Conservation (phyloP, 1,140 invertebrate species). For the Conus ventricosus region DNA sequence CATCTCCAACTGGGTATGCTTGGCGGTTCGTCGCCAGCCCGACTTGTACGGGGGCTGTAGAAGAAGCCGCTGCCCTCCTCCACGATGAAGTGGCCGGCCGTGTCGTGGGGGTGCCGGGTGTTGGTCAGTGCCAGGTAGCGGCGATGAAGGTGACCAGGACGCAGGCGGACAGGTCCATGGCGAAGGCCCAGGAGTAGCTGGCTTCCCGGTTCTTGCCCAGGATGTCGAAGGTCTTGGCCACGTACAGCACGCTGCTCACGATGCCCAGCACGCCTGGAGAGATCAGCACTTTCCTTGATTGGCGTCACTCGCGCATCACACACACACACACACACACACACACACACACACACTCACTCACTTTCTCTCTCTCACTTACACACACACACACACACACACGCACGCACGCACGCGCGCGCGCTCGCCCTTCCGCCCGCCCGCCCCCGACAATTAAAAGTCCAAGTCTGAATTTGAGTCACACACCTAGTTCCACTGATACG, state of each 20-base stretch:
- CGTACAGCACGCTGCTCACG: constrained; percentile 13
- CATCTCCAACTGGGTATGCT: not conserved
- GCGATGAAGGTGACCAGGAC: constrained; percentile 10
- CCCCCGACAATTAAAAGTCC: too few species aligned
- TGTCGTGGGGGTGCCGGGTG: not conserved
- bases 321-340: too few species aligned
- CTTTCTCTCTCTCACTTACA: too few species aligned
- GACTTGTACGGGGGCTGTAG: not conserved
- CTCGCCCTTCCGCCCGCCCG: too few species aligned
- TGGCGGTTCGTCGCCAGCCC: not conserved
- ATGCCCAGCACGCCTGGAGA: constrained; percentile 1
- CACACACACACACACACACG: too few species aligned
- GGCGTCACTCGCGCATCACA: too few species aligned
- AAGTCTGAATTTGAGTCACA: too few species aligned
- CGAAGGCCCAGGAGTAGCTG: constrained; percentile 29
- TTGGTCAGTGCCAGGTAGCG: not conserved
- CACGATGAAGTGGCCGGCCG: not conserved
- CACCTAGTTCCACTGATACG: too few species aligned
- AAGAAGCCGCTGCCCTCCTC: not conserved
- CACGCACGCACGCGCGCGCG: too few species aligned
- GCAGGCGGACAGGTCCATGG: not conserved
- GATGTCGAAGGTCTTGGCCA: constrained; percentile 16
- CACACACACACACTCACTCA: too few species aligned
- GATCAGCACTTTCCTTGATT: too few species aligned
- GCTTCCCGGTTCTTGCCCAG: not conserved